Evolutionary conservation across 2,797 vertebrate genomes (phyloP).

Genomic region (Rousettus madagascariensis): DNA sequence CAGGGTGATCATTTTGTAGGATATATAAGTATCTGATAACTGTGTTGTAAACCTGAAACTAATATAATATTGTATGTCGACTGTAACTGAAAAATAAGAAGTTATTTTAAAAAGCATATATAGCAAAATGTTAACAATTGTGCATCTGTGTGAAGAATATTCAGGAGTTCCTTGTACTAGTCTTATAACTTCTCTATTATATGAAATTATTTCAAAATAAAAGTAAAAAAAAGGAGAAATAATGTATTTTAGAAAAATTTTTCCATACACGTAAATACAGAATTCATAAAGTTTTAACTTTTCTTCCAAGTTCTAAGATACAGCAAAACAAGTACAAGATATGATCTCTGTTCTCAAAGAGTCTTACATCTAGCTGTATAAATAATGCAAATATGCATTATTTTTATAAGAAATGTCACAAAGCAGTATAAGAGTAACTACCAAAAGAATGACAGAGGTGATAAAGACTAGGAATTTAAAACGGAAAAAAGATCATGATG

Average conservation of each 20-base stretch:
- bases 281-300: slow-evolving; percentile 21
- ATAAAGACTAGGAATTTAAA: neutral
- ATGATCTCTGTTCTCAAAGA: neutral
- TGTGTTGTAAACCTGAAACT: no score
- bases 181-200: slow-evolving; percentile 15
- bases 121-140: neutral
- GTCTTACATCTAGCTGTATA: neutral
- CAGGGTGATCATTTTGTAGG: no score
- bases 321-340: slow-evolving; percentile 4
- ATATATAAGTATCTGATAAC: no score
- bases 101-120: no score
- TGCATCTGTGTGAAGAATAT: neutral
- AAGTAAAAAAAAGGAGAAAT: neutral
- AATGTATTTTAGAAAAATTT: neutral
- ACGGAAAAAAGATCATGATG: neutral
- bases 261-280: neutral
- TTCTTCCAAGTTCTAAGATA: neutral
- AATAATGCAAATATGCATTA: neutral
- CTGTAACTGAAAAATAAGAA: no score
- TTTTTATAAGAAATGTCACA: slow-evolving; percentile 1
- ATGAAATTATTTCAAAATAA: slow-evolving; percentile 33
- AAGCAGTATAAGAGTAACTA: neutral
- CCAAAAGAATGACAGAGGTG: neutral
- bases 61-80: no score
- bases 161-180: neutral